These are phyloP conservation scores for Leistus spinibarbis DNA, from an alignment of 2,888 invertebrate genomes.

Conservation along the genomic window DNA sequence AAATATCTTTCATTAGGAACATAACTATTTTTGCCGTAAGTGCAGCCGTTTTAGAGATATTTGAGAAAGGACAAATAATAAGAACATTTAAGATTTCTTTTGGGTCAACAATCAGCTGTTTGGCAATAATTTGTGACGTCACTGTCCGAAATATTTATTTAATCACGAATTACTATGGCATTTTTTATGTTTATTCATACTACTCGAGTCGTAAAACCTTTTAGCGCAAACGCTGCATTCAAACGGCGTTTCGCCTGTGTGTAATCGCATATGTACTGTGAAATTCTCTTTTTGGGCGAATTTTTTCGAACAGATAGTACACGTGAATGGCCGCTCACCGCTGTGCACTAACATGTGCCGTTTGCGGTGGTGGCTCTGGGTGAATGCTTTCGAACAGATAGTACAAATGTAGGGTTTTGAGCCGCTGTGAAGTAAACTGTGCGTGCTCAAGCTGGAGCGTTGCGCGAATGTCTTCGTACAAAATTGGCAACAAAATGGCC, in stretches of 20 bases:
- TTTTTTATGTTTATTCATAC: conserved; percentile 1
- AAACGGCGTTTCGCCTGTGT: not conserved
- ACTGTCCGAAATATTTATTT: too few species aligned
- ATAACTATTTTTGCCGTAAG: too few species aligned
- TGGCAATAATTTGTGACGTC: too few species aligned
- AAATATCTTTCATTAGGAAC: too few species aligned
- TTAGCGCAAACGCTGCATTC: not conserved
- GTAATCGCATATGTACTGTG: not conserved
- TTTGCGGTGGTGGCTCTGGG: not conserved
- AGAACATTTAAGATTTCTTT: too few species aligned
- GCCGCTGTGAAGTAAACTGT: not conserved
- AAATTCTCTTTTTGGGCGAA: not conserved
- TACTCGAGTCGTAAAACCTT: not conserved
- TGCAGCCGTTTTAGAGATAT: too few species aligned
- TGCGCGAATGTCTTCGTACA: not conserved
- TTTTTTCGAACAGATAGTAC: not conserved
- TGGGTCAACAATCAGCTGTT: too few species aligned
- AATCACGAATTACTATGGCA: not conserved
- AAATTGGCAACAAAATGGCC: not conserved
- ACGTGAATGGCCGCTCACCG: not conserved
- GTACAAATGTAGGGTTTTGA: not conserved
- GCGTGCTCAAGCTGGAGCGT: not conserved
- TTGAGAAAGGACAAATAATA: too few species aligned
- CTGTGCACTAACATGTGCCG: not conserved
- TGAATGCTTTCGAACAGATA: not conserved